Conservation (phyloP, 1,140 invertebrate genomes). For the Hylyphantes graminicola region DNA sequence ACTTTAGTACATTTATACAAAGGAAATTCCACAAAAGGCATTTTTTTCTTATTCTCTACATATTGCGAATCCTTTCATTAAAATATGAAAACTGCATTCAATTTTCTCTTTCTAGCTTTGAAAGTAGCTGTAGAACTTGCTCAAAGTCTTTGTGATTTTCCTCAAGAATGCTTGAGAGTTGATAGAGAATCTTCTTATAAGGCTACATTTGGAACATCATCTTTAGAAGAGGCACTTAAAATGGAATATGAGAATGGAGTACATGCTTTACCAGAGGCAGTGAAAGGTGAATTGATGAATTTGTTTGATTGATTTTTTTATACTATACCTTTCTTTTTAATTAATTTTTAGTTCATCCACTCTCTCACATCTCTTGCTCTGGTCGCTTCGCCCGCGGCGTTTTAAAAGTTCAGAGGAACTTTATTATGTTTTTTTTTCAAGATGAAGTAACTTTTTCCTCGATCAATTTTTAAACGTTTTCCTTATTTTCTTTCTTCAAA, state of each 20-base stretch:
- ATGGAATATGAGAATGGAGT: conserved; percentile 77
- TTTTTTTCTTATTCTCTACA: neutral
- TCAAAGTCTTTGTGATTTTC: conserved; percentile 79
- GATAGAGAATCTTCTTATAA: conserved; percentile 78
- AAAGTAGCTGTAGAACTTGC: conserved; percentile 83
- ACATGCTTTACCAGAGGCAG: conserved; percentile 72
- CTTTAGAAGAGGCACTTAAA: conserved; percentile 75
- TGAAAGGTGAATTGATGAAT: conserved; percentile 63
- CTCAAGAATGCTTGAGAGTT: conserved; percentile 79
- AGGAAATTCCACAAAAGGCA: neutral
- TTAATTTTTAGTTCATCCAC: too few relatives aligned
- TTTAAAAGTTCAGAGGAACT: too few relatives aligned
- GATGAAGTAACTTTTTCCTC: too few relatives aligned
- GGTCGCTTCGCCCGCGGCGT: too few relatives aligned
- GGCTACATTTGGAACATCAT: conserved; percentile 70
- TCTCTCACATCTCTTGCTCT: too few relatives aligned
- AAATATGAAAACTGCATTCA: neutral
- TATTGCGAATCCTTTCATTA: neutral
- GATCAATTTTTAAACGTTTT: too few relatives aligned
- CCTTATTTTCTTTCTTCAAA: too few relatives aligned
- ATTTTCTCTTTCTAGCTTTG: conserved; percentile 70
- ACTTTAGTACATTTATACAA: neutral
- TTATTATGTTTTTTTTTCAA: too few relatives aligned
- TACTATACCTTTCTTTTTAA: neutral
- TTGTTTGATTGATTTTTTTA: neutral